Evolutionary conservation across 2,113 vertebrate genomes (phyloP).

Genomic region (Poecilia latipinna): DNA sequence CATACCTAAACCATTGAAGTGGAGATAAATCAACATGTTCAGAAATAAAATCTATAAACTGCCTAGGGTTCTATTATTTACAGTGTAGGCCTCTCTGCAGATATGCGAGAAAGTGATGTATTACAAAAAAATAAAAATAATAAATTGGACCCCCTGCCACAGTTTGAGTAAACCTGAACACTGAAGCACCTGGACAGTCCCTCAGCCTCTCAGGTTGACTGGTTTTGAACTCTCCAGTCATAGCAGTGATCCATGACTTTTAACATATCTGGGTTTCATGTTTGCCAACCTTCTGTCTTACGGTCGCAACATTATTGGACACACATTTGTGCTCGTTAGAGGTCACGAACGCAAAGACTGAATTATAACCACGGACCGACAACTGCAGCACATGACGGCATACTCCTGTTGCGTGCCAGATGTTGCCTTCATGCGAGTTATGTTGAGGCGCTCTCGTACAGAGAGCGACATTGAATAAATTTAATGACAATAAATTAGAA

Average conservation of each 20-base stretch:
- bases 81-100: not conserved
- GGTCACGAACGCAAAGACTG: constrained; percentile 12
- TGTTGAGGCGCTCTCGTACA: not conserved
- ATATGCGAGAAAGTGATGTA: not conserved
- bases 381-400: not conserved
- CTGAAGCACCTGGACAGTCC: constrained; percentile 38
- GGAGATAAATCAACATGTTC: not conserved
- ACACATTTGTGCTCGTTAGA: constrained; percentile 22
- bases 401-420: not conserved
- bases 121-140: not conserved
- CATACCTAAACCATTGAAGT: not conserved
- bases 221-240: constrained; percentile 63
- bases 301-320: constrained; percentile 37
- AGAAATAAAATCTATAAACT: not conserved
- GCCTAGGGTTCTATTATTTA: not conserved
- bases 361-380: constrained; percentile 5
- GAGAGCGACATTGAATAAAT: not conserved
- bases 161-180: constrained; percentile 31
- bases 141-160: too few relatives aligned
- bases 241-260: constrained; percentile 56
- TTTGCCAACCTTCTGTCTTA: constrained; percentile 12
- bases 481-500: not conserved
- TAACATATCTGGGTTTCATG: constrained; percentile 30
- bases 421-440: not conserved
- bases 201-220: constrained; percentile 44